Base-by-base conservation (phyloP, 2,797 vertebrate genomes). In the Acipenser ruthenus region DNA sequence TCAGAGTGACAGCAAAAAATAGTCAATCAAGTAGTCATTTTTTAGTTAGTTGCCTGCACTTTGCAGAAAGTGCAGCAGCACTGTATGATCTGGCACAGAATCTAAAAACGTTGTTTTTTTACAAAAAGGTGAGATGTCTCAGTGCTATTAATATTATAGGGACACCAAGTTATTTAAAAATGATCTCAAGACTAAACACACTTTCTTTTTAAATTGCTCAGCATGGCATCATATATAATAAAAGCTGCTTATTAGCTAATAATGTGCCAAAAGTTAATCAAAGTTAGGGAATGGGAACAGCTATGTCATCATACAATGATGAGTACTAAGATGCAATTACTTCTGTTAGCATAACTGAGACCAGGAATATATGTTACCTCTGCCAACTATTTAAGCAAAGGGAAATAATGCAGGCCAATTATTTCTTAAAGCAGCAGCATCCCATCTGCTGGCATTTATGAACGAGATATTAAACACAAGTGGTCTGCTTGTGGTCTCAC, bases 201-300 rank as follows among this genome's bases (percentile, higher is more conserved):
- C 61, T 67, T 53, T 58, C 15, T 63, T 55, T 66, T 48, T 60
- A 12, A 58, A 58, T 15, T 8, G 59, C 63, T 63, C 67, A 61
- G 67, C 63, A 69, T 72, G 49, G 53, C 63, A 72, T 68, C 73
- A 79, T 75, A 78, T 78, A 81, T 80, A 79, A 85, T 78, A 82
- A 74, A 80, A 70, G 73, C 74, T 74, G 73, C 78, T 80, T 80
- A 82, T 81, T 79, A 80, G 84, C 84, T 87, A 77, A 83, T 82
- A 81, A 82, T 74, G 72, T 75, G 81, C 77, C 77, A 82, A 77
- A 82, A 76, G 80, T 70, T 79, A 73, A 83, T 78, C 80, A 73
- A 65, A 67, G 56, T 10, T 59, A 66, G 8, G 15, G 53, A 49
- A 61, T 2, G 56, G 13, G 47, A 7, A 9, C 66, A 63, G 56